Evolutionary conservation across 2,797 vertebrate genomes (phyloP).

Genomic region (Lophius americanus): DNA sequence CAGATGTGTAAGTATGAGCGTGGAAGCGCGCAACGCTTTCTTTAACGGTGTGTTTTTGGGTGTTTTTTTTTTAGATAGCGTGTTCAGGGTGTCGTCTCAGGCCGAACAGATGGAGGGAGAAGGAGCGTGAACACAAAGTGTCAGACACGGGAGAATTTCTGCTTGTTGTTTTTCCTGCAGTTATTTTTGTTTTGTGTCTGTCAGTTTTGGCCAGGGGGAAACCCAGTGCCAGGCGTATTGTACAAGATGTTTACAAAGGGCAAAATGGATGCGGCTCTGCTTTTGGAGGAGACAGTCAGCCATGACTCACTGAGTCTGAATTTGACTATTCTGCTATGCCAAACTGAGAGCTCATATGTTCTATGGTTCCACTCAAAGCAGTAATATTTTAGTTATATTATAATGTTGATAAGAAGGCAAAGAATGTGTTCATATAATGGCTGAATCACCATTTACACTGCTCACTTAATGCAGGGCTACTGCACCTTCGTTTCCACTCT

Average conservation of each 20-base stretch:
- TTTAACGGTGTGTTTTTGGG: constrained; percentile 19
- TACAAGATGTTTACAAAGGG: constrained; percentile 45
- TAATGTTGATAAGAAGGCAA: too few species aligned
- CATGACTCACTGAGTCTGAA: constrained; percentile 14
- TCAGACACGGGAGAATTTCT: constrained; percentile 42
- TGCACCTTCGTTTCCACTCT: too few species aligned
- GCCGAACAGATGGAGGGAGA: constrained; percentile 42
- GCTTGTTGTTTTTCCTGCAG: constrained; percentile 37
- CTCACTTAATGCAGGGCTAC: too few species aligned
- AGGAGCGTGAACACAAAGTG: constrained; percentile 27
- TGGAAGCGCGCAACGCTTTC: constrained; percentile 10
- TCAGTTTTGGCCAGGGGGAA: constrained; percentile 45
- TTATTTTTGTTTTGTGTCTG: constrained; percentile 41
- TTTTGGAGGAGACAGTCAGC: constrained; percentile 33
- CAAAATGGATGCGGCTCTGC: constrained; percentile 47
- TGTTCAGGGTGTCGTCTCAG: constrained; percentile 16
- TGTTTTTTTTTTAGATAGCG: background rate
- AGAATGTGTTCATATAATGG: too few species aligned
- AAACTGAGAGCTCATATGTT: constrained; percentile 8
- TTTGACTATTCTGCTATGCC: constrained; percentile 1
- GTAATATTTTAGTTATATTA: background rate
- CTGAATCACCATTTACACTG: too few species aligned
- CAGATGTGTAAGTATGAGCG: constrained; percentile 40
- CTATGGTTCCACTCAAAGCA: background rate
- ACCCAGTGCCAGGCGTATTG: constrained; percentile 42